Conservation (phyloP, 2,888 invertebrate genomes). For the Clostera curtula region DNA sequence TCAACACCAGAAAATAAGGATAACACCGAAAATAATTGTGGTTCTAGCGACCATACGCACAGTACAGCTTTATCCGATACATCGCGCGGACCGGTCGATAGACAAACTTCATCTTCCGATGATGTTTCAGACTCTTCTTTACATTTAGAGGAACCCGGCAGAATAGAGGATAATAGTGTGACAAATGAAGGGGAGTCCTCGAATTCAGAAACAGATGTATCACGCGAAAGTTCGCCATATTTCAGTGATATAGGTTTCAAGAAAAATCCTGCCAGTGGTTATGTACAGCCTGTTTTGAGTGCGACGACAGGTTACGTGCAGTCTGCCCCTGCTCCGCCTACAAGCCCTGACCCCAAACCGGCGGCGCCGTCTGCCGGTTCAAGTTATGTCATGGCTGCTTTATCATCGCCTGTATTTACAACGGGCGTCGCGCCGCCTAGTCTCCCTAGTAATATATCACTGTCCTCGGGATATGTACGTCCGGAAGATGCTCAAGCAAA, state of each 20-base stretch:
- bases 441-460: conserved; percentile 32
- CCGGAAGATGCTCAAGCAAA: conserved; percentile 52
- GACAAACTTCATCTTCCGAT: conserved; percentile 57
- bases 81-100: conserved; percentile 47
- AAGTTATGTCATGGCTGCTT: conserved; percentile 63
- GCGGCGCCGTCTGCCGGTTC: conserved; percentile 43
- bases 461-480: conserved; percentile 55
- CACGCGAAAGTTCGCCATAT: conserved; percentile 45
- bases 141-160: conserved; percentile 47
- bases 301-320: conserved; percentile 44
- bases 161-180: conserved; percentile 29
- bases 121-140: conserved; percentile 59
- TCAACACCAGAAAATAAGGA: conserved; percentile 49
- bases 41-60: conserved; percentile 60
- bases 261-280: conserved; percentile 49
- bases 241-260: conserved; percentile 47
- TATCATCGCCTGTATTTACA: conserved; percentile 56
- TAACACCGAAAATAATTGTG: conserved; percentile 51
- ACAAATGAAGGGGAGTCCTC: conserved; percentile 36
- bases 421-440: conserved; percentile 39
- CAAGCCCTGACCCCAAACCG: conserved; percentile 24
- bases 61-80: conserved; percentile 64
- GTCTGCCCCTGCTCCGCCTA: conserved; percentile 34
- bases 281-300: conserved; percentile 40
- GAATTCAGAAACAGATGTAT: conserved; percentile 42